Conservation (phyloP, 2,888 invertebrate genomes). For the Hydroisotoma schaefferi region DNA sequence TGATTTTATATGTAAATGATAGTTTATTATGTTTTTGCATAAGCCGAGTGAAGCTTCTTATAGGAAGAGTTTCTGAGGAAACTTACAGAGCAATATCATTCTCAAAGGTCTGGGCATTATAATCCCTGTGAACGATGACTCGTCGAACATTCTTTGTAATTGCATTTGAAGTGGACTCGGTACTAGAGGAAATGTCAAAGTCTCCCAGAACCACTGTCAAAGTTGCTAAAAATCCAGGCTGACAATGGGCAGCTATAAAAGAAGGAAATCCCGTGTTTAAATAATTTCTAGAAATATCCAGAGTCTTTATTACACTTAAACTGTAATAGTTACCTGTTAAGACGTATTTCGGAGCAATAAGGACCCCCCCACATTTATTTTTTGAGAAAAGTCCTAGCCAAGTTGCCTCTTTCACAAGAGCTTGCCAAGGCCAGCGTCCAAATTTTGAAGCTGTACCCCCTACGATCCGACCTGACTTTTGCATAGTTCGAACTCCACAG, state of each 20-base stretch:
- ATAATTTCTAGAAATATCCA: too few species aligned
- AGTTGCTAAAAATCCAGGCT: conserved; percentile 86
- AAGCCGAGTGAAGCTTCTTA: not conserved
- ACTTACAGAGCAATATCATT: conserved; percentile 74
- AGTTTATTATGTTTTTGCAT: not conserved
- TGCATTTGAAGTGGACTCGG: conserved; percentile 63
- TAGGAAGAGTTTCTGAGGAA: not conserved
- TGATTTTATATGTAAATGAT: not conserved
- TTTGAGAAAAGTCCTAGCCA: conserved; percentile 92
- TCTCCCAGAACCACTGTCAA: conserved; percentile 88
- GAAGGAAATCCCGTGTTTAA: too few species aligned
- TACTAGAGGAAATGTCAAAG: conserved; percentile 80
- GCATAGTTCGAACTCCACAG: conserved; percentile 79
- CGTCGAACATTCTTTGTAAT: conserved; percentile 77
- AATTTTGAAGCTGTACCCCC: conserved; percentile 77
- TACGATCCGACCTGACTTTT: conserved; percentile 71
- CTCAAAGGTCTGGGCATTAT: conserved; percentile 86
- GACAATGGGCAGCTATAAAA: conserved; percentile 74
- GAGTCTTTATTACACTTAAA: too few species aligned
- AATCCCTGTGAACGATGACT: conserved; percentile 82
- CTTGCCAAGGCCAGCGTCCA: conserved; percentile 92
- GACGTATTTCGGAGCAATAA: conserved; percentile 81
- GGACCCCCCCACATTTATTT: conserved; percentile 90
- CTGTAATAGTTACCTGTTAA: conserved; percentile 93
- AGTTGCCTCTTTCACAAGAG: conserved; percentile 82